phyloP scores from a whole-genome alignment of 1,140 invertebrate species.

The Aphelenchoides fujianensis region DNA sequence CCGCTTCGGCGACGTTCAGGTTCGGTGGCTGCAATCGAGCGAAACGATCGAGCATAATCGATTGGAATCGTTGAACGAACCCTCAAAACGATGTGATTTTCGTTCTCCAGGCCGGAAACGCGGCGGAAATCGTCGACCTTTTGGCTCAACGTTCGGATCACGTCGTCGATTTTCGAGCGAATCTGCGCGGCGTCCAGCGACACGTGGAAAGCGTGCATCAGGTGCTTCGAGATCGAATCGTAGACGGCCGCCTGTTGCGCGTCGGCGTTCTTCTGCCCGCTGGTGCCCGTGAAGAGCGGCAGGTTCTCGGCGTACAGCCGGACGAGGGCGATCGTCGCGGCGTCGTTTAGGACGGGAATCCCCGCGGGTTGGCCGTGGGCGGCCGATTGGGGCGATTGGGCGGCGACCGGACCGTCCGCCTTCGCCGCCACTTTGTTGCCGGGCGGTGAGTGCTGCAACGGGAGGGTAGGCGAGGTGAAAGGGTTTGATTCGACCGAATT shows the following conservation, averaged over 20 bases:
- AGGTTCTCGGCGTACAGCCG: constrained; percentile 8
- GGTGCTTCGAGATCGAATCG: not conserved
- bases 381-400: not conserved
- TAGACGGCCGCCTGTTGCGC: not conserved
- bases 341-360: not conserved
- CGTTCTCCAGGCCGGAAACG: not conserved
- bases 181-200: not conserved
- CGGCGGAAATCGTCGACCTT: constrained; percentile 10
- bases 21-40: constrained; percentile 5
- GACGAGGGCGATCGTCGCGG: not conserved
- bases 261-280: constrained; percentile 1
- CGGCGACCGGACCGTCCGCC: not conserved
- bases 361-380: not conserved
- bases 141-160: constrained; percentile 2
- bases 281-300: not conserved
- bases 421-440: not conserved
- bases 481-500: not conserved
- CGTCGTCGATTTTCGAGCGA: not conserved
- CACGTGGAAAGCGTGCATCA: not conserved
- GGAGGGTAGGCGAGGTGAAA: not conserved
- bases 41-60: too few species aligned
- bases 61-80: too few species aligned
- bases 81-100: not conserved
- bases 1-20: constrained; percentile 9
- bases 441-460: constrained; percentile 7